Percentiles rank a stretch among this genome's conserved stretches.
phyloP scores from a whole-genome alignment of 2,797 vertebrate genomes.

The Sebastolobus altivelis region DNA sequence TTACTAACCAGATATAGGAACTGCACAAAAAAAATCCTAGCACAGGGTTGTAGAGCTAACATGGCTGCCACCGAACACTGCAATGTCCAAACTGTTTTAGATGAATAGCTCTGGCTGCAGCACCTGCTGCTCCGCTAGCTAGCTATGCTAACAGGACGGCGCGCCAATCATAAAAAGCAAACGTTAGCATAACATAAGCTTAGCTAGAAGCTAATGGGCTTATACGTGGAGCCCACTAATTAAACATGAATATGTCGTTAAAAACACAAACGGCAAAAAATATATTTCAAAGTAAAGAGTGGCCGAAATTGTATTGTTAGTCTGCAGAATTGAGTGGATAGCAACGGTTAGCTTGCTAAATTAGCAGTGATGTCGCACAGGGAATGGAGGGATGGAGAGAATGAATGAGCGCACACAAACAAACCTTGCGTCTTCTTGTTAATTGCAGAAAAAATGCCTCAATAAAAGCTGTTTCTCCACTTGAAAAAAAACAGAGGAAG shows the following conservation, averaged over 20 bases:
- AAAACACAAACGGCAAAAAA: background rate
- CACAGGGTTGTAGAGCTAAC: constrained; percentile 40
- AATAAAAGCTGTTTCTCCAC: background rate
- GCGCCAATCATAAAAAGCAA: constrained; percentile 36
- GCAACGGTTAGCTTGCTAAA: constrained; percentile 51
- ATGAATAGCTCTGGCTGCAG: constrained; percentile 46
- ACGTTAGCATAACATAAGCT: constrained; percentile 48
- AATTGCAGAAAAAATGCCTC: background rate
- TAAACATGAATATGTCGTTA: background rate
- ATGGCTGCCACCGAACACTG: constrained; percentile 61
- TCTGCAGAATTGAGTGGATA: constrained; percentile 15
- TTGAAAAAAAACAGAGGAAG: background rate
- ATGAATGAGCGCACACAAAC: constrained; percentile 68
- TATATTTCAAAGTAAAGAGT: background rate
- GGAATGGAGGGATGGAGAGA: constrained; percentile 39
- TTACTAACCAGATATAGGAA: background rate
- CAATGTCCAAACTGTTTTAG: constrained; percentile 35
- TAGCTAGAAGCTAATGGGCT: background rate
- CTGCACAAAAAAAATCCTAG: constrained; percentile 3
- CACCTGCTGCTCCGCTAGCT: constrained; percentile 58
- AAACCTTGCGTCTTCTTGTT: constrained; percentile 62
- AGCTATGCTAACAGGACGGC: constrained; percentile 24
- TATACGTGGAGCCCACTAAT: accelerated
- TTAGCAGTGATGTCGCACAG: constrained; percentile 60
- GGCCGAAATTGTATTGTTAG: background rate